These are phyloP conservation scores for Saccostrea cuccullata DNA, from an alignment of 1,140 invertebrate species.

Conservation along the genomic window DNA sequence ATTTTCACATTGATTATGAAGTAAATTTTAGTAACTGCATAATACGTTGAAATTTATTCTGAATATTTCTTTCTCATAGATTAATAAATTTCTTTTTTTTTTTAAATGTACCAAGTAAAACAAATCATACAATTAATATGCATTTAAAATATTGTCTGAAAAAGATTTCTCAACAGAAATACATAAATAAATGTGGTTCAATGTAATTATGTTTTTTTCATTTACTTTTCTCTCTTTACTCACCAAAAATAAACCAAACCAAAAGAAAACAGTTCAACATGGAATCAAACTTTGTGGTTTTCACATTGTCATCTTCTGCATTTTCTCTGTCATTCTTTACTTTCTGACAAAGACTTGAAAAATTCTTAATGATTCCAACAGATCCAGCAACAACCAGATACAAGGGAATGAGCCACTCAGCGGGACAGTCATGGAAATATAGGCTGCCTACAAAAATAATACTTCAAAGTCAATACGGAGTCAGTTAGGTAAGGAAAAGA, in stretches of 20 bases:
- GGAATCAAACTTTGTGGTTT: slow-evolving; percentile 78
- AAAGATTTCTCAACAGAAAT: too few species aligned
- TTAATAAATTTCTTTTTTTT: too few species aligned
- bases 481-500: too few species aligned
- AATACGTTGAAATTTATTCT: too few species aligned
- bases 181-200: too few species aligned
- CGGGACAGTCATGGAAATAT: slow-evolving; percentile 87
- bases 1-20: too few species aligned
- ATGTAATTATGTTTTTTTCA: too few species aligned
- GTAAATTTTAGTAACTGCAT: too few species aligned
- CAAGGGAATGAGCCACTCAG: slow-evolving; percentile 88
- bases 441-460: slow-evolving; percentile 83
- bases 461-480: background rate
- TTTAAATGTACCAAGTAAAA: too few species aligned
- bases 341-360: slow-evolving; percentile 82
- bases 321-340: slow-evolving; percentile 80
- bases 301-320: slow-evolving; percentile 75
- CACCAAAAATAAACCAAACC: slow-evolving; percentile 73
- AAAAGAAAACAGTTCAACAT: slow-evolving; percentile 83
- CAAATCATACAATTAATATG: too few species aligned
- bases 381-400: slow-evolving; percentile 90
- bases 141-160: too few species aligned
- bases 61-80: too few species aligned
- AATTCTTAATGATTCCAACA: slow-evolving; percentile 85
- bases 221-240: background rate